A percentile compares a stretch with the other conserved stretches of the same genome.
Evolutionary conservation across 2,113 vertebrate species (phyloP).

Genomic region (Piliocolobus tephrosceles): DNA sequence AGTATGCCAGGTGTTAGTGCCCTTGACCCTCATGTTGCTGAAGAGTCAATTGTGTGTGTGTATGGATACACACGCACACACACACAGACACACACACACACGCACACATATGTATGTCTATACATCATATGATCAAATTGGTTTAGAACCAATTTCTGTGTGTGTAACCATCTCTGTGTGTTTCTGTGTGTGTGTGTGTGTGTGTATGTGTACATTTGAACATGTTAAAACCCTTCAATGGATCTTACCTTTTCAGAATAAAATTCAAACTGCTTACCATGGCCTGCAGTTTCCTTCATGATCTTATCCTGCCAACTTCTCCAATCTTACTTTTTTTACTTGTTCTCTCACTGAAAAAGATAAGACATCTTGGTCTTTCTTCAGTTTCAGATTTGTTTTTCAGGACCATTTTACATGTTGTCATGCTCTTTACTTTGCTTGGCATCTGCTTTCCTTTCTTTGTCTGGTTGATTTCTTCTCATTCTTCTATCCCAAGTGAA

Average conservation of each 20-base stretch:
- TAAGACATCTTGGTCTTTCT: background rate
- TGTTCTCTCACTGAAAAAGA: background rate
- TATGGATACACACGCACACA: too few relatives aligned
- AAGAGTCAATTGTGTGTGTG: too few relatives aligned
- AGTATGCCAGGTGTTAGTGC: background rate
- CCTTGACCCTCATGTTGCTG: background rate
- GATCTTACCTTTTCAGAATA: background rate
- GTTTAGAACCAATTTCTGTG: too few relatives aligned
- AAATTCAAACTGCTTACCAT: background rate
- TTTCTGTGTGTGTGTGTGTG: too few relatives aligned
- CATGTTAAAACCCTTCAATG: background rate
- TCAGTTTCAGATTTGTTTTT: background rate
- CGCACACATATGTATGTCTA: too few relatives aligned
- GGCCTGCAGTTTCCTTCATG: rapidly evolving
- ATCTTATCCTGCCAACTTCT: background rate
- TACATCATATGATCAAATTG: too few relatives aligned
- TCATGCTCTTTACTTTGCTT: background rate
- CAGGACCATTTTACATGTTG: background rate
- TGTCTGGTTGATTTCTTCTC: background rate
- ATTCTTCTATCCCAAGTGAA: background rate
- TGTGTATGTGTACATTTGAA: background rate
- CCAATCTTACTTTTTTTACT: rapidly evolving
- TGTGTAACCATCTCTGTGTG: background rate
- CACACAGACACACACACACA: too few relatives aligned
- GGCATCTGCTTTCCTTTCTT: background rate